These are phyloP conservation scores for Onychomys torridus DNA, from an alignment of 2,797 vertebrate genomes.

Conservation along the genomic window DNA sequence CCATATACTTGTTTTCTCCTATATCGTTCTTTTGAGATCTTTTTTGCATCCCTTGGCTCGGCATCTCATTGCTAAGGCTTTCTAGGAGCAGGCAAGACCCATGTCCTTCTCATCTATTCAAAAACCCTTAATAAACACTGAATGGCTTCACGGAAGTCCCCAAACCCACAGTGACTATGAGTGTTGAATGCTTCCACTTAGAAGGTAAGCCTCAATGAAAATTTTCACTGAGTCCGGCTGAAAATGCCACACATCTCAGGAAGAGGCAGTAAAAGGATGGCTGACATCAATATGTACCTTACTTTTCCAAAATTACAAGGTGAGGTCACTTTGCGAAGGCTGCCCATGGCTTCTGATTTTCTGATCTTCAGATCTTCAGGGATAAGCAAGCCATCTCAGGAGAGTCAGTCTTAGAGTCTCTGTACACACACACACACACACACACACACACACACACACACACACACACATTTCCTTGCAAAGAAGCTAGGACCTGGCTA, in stretches of 20 bases:
- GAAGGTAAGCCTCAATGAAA: background rate
- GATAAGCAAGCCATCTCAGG: background rate
- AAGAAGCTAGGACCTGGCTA: accelerated
- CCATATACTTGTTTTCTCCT: background rate
- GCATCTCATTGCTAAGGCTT: accelerated
- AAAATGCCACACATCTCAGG: background rate
- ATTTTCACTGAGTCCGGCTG: too few relatives aligned
- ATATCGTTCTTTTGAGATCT: background rate
- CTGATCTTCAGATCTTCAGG: background rate
- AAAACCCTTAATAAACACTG: accelerated
- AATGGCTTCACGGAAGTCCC: background rate
- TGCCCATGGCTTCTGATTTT: background rate
- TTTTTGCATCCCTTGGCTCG: accelerated
- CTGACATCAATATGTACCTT: background rate
- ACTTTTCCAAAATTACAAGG: background rate
- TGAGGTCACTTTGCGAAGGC: background rate
- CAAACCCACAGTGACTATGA: background rate
- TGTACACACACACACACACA: too few relatives aligned
- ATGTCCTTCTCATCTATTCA: accelerated
- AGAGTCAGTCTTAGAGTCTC: background rate
- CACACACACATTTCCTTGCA: too few relatives aligned
- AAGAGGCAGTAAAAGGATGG: background rate
- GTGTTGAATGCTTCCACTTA: background rate
- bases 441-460: too few relatives aligned
- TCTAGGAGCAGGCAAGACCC: accelerated